phyloP scores from a whole-genome alignment of 2,888 invertebrate genomes.

The Rhogogaster chlorosoma region DNA sequence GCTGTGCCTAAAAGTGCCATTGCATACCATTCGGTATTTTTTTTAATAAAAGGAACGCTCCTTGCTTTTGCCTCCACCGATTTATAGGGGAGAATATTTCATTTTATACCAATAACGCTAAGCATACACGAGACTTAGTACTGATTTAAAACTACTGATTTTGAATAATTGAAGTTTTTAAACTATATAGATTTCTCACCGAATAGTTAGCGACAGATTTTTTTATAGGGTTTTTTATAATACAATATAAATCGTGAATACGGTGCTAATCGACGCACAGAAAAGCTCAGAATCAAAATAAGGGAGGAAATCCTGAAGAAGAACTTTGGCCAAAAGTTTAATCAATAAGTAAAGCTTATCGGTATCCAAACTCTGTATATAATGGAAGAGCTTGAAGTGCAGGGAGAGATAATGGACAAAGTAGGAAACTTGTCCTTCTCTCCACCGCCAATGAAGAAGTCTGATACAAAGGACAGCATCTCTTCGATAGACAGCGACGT shows the following conservation, averaged over 20 bases:
- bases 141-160: neutral
- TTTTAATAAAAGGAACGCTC: neutral
- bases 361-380: neutral
- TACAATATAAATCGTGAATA: neutral
- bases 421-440: slow-evolving; percentile 72
- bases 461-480: slow-evolving; percentile 82
- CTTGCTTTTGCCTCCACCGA: neutral
- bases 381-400: slow-evolving; percentile 63
- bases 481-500: slow-evolving; percentile 83
- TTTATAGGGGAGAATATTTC: neutral
- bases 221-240: neutral
- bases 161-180: neutral
- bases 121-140: neutral
- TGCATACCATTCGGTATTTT: neutral
- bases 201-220: neutral
- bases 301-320: neutral
- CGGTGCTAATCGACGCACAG: slow-evolving; percentile 31
- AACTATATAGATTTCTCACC: neutral
- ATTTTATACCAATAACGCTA: neutral
- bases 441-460: slow-evolving; percentile 79
- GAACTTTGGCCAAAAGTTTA: slow-evolving; percentile 2
- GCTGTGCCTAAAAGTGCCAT: slow-evolving; percentile 22
- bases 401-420: slow-evolving; percentile 73
- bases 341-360: neutral
- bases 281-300: neutral